These are phyloP conservation scores for Phanerotoma sp. DNA, from an alignment of 2,888 invertebrate species.

Conservation along the genomic window DNA sequence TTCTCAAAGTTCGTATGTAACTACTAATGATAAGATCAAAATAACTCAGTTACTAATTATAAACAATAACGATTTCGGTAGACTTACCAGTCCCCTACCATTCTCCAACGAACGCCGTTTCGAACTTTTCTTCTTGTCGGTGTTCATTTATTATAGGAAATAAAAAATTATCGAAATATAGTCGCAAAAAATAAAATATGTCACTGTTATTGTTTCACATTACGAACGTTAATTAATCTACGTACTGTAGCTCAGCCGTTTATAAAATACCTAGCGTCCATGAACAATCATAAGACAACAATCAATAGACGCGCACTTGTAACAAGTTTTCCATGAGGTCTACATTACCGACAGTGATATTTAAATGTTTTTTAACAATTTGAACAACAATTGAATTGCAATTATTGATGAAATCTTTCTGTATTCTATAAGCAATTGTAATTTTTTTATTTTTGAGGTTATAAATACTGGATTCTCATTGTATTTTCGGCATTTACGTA, in stretches of 20 bases:
- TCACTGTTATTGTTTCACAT: background rate
- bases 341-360: conserved; percentile 13
- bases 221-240: background rate
- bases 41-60: conserved; percentile 32
- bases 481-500: too few species aligned
- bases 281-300: background rate
- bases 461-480: too few species aligned
- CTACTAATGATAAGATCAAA: conserved; percentile 26
- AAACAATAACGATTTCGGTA: conserved; percentile 32
- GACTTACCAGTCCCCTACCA: conserved; percentile 46
- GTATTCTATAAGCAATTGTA: background rate
- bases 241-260: conserved; percentile 9
- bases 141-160: conserved; percentile 39
- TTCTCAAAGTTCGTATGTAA: conserved; percentile 11
- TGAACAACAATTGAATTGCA: too few species aligned
- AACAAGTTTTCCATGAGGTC: background rate
- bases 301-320: background rate
- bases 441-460: background rate
- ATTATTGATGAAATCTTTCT: background rate
- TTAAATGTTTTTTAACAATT: background rate
- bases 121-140: conserved; percentile 42
- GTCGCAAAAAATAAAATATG: background rate
- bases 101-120: conserved; percentile 44
- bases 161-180: background rate
- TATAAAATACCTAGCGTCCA: conserved; percentile 20